A percentile compares a stretch with the other conserved stretches of the same genome.
These are phyloP conservation scores for Egretta garzetta DNA, from an alignment of 2,113 vertebrate species.

Conservation along the genomic window DNA sequence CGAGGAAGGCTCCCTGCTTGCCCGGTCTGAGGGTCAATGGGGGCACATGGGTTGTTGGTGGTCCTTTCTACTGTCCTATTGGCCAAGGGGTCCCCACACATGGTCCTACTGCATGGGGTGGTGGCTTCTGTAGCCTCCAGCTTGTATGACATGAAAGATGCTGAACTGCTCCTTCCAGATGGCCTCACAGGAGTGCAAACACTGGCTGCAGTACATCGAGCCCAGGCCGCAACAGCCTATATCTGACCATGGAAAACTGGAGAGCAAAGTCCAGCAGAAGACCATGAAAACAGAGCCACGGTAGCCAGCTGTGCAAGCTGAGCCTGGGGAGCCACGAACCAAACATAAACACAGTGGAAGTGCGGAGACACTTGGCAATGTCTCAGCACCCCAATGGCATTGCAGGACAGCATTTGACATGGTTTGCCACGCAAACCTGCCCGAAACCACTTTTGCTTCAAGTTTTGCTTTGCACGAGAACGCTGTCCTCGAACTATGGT, in stretches of 20 bases:
- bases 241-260: neutral
- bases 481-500: neutral
- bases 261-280: neutral
- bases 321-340: rapidly evolving
- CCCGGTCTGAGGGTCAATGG: neutral
- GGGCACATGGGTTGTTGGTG: neutral
- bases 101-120: neutral
- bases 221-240: neutral
- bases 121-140: neutral
- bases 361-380: rapidly evolving
- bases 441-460: neutral
- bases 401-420: neutral
- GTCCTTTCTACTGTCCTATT: neutral
- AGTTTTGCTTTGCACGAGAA: neutral
- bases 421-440: neutral
- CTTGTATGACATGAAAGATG: neutral
- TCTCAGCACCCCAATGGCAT: rapidly evolving
- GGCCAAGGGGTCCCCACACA: neutral
- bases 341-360: rapidly evolving
- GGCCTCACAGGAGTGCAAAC: neutral
- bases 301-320: neutral
- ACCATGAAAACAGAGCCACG: rapidly evolving
- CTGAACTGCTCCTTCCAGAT: neutral
- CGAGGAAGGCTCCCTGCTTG: neutral
- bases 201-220: neutral